phyloP scores from a whole-genome alignment of 2,113 vertebrate species.

The Sporophila hypoxantha region DNA sequence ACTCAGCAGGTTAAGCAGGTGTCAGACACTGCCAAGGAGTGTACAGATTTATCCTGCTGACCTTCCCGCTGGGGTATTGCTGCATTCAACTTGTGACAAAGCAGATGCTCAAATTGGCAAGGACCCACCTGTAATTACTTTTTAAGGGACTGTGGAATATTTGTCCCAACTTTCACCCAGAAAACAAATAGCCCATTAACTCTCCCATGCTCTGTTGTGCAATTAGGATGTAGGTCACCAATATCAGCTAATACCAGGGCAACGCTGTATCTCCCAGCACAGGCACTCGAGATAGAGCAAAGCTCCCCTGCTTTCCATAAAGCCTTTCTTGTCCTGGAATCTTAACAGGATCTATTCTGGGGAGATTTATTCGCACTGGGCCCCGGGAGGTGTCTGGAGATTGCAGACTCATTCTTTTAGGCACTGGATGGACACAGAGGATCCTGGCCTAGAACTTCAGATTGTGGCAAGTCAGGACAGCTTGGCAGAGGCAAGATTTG shows the following conservation, averaged over 20 bases:
- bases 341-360: neutral
- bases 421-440: neutral
- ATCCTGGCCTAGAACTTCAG: neutral
- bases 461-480: too few relatives aligned
- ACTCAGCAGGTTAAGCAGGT: slow-evolving; percentile 40
- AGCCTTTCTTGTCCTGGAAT: neutral
- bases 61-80: neutral
- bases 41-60: neutral
- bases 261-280: neutral
- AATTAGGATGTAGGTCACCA: slow-evolving; percentile 44
- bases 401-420: neutral
- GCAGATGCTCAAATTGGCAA: slow-evolving; percentile 12
- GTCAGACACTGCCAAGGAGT: slow-evolving; percentile 21
- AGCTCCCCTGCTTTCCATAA: neutral
- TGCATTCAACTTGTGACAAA: slow-evolving; percentile 16
- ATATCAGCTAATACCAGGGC: neutral
- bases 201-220: slow-evolving; percentile 18
- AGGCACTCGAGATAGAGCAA: neutral
- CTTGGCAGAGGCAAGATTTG: too few relatives aligned
- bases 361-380: neutral
- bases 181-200: slow-evolving; percentile 17
- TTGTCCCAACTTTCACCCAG: slow-evolving; percentile 41
- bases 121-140: neutral
- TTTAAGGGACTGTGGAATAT: neutral
- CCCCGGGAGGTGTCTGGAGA: neutral